phyloP scores from a whole-genome alignment of 2,888 invertebrate genomes.

The Caenorhabditis drosophilae region DNA sequence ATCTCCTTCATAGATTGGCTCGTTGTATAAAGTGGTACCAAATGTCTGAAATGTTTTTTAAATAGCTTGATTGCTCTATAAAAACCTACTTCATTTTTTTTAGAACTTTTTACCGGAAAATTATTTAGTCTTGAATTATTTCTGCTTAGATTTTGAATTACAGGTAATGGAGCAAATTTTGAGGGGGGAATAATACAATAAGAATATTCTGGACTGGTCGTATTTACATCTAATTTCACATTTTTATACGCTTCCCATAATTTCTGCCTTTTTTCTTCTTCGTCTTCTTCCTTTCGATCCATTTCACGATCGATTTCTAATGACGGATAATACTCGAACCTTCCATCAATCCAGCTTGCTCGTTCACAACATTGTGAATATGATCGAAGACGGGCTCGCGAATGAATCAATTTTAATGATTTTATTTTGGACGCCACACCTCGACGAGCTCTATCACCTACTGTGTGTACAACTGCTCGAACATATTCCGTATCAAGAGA shows the following conservation, averaged over 20 bases:
- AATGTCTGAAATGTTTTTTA: conserved; percentile 44
- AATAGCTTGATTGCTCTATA: too few relatives aligned
- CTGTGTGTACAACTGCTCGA: conserved; percentile 22
- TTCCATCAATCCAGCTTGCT: not conserved
- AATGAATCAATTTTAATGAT: conserved; percentile 22
- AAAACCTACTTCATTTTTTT: too few relatives aligned
- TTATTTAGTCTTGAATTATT: too few relatives aligned
- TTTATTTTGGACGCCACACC: conserved; percentile 27
- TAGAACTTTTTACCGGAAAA: too few relatives aligned
- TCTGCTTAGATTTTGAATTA: not conserved
- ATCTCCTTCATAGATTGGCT: conserved; percentile 65
- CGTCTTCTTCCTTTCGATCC: not conserved
- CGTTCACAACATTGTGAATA: conserved; percentile 22
- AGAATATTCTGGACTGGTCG: not conserved
- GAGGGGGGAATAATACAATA: not conserved
- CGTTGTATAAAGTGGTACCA: conserved; percentile 47
- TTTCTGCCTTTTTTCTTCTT: not conserved
- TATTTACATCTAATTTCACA: not conserved
- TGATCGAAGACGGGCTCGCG: conserved; percentile 19
- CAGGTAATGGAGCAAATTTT: not conserved
- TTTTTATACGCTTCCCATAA: not conserved
- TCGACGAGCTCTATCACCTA: conserved; percentile 27
- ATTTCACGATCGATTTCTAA: not conserved
- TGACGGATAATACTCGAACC: not conserved
- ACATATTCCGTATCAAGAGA: conserved; percentile 38